Base-by-base conservation (phyloP, 2,888 invertebrate genomes). In the Asteroscopus sphinx region DNA sequence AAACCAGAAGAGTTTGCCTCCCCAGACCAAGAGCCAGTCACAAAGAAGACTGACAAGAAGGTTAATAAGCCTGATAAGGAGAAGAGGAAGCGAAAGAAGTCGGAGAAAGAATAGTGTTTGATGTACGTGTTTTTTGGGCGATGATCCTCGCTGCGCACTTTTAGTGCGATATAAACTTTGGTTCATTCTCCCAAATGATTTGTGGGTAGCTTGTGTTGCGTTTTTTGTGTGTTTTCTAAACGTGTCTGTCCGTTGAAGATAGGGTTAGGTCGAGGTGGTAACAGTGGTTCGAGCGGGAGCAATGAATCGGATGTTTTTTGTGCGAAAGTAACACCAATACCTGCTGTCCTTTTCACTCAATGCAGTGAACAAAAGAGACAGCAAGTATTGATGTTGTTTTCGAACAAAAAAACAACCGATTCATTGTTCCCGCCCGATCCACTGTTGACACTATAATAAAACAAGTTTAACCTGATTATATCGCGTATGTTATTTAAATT, bases 61-160 rank as follows among this genome's bases (percentile, higher is more conserved):
- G 48, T 55, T 26, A 81, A 81, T 70, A 88, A 77, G 68, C 53
- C 71, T 35, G 80, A 79, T 53, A 80, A 80, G 69, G 80, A 79
- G 67, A 80, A 78, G 78, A 64, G 72, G 62, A 81, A 76, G 46
- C 75, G 80, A 70, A 95, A 87, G 87, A 93, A 88, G 79, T 86
- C 87, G 0, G 92, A 91, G 78, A 94, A 92, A 59, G 92, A 93
- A 77, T 93, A 93, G 93, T 92, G 93, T 89, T 91, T 92, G 66
- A 76, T 88, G 67, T 83, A 89, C 67, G 90, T 92, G 72, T 93
- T 90, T 74, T 87, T 82, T 60, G 89, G 85, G 73, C 78, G 83
- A 59, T 83, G 80, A 76, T 76, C 58, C 35, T 56, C 62, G 0
- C 11, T 41, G 15, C 68, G 49, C 68, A 49, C 48, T 13, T n/a